Evolutionary conservation across 2,888 invertebrate genomes (phyloP), one percentile per base, ranked within the genome.

Genomic region (Limnephilus lunatus): DNA sequence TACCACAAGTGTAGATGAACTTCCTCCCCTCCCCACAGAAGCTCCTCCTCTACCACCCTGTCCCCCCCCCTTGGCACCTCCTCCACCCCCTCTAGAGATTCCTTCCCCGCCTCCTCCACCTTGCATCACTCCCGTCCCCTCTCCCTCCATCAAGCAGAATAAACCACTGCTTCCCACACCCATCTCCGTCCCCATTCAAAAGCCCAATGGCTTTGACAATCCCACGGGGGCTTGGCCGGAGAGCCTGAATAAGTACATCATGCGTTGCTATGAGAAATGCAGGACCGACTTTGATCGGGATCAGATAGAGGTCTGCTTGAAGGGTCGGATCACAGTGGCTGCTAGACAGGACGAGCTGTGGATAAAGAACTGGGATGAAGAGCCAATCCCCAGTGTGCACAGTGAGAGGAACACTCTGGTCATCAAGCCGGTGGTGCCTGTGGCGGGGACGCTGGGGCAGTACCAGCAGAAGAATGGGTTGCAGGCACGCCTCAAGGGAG

Each of bases 321-420:
- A 99, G 95, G 99, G 99, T 81, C 98, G 99, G 95, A 98, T 99
- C 93, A 99, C 98, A 90, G 97, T 98, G 92, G 98, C 99, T 30
- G 98, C 99, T 87, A 98, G 98, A 94, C 98, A 98, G 94, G 98
- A 98, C 93, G 98, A 98, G 94, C 97, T 99, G 85, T 98, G 98
- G 97, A 97, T 97, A 1, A 98, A 98, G 94, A 98, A 99, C 96
- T 99, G 99, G 99, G 98, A 98, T 94, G 97, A 97, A 93, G 99
- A 99, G 95, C 98, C 99, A 53, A 97, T 99, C 94, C 99, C 99
- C 83, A 98, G 97, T 95, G 98, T 98, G 91, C 97, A 98, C 94
- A 98, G 98, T 95, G 98, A 98, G 95, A 96, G 98, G 81, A 97
- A 97, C 95, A 97, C 96, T 91, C 96, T 97, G 92, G 81, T 68